Conservation (phyloP, 2,888 invertebrate genomes). For the Siphonodentalium dalli region DNA sequence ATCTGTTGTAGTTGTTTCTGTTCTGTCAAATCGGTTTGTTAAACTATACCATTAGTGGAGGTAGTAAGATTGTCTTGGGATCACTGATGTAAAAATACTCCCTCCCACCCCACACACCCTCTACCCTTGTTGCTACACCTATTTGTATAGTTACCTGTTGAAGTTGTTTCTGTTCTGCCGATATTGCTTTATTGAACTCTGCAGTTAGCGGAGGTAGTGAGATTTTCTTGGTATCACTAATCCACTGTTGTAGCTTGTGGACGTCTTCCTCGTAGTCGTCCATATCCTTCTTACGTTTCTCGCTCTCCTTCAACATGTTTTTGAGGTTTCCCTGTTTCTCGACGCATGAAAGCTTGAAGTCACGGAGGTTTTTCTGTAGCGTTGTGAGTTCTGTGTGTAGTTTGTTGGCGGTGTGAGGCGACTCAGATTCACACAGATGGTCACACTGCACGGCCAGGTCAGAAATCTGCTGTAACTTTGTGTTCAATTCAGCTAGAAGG, state of each 20-base stretch:
- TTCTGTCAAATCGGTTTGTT: too few relatives aligned
- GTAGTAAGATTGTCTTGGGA: too few relatives aligned
- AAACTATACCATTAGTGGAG: too few relatives aligned
- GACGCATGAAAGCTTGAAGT: slow-evolving; percentile 48
- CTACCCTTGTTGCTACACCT: too few relatives aligned
- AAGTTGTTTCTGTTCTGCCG: slow-evolving; percentile 37
- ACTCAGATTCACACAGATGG: slow-evolving; percentile 45
- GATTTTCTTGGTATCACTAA: slow-evolving; percentile 48
- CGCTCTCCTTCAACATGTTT: slow-evolving; percentile 46
- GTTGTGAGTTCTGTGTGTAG: slow-evolving; percentile 44
- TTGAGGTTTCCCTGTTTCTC: slow-evolving; percentile 47
- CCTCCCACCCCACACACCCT: too few relatives aligned
- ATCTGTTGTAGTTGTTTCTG: too few relatives aligned
- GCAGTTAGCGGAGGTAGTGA: slow-evolving; percentile 29
- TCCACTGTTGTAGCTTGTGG: slow-evolving; percentile 53
- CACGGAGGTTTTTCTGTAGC: slow-evolving; percentile 46
- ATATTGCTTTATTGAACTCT: slow-evolving; percentile 26
- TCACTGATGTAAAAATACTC: too few relatives aligned
- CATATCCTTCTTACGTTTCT: slow-evolving; percentile 49
- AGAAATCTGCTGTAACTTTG: slow-evolving; percentile 46
- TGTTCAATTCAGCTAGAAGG: slow-evolving; percentile 49
- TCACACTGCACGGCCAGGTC: slow-evolving; percentile 59
- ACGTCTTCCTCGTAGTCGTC: slow-evolving; percentile 48
- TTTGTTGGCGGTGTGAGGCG: slow-evolving; percentile 41
- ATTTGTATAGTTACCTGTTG: slow-evolving; percentile 37